phyloP scores from a whole-genome alignment of 2,797 vertebrate genomes.

The Syngnathus acus region DNA sequence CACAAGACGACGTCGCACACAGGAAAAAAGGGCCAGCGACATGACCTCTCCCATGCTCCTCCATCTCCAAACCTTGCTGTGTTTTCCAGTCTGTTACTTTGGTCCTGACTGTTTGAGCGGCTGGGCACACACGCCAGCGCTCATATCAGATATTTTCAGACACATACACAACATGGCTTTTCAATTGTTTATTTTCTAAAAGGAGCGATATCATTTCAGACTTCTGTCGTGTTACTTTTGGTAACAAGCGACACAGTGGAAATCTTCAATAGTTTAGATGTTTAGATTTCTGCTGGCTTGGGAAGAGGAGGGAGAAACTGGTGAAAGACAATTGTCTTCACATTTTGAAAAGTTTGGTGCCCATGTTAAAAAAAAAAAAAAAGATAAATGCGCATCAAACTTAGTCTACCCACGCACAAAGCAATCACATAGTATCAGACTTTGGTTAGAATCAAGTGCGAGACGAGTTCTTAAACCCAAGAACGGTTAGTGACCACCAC shows the following conservation, averaged over 20 bases:
- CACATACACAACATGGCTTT: background rate
- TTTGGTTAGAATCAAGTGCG: constrained; percentile 14
- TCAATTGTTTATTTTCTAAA: background rate
- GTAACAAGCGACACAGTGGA: constrained; percentile 2
- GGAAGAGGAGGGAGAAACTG: background rate
- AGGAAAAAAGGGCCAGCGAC: constrained; percentile 21
- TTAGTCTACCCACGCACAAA: background rate
- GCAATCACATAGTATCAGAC: background rate
- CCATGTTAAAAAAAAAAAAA: constrained; percentile 1
- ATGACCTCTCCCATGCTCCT: constrained; percentile 23
- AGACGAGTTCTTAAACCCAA: constrained; percentile 25
- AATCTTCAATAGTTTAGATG: constrained; percentile 8
- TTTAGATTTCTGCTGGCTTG: background rate
- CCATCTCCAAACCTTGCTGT: constrained; percentile 23
- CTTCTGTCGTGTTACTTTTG: constrained; percentile 8
- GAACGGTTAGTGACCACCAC: constrained; percentile 38
- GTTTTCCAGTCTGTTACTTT: constrained; percentile 22
- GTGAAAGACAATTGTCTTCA: constrained; percentile 1
- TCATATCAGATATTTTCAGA: constrained; percentile 13
- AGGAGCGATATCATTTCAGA: constrained; percentile 7
- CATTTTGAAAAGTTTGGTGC: background rate
- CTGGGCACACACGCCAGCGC: background rate
- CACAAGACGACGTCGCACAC: constrained; percentile 38
- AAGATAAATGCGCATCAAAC: background rate
- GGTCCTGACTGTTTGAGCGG: constrained; percentile 22